These are phyloP conservation scores for Casuarius casuarius DNA, from an alignment of 2,113 vertebrate genomes.

Conservation along the genomic window DNA sequence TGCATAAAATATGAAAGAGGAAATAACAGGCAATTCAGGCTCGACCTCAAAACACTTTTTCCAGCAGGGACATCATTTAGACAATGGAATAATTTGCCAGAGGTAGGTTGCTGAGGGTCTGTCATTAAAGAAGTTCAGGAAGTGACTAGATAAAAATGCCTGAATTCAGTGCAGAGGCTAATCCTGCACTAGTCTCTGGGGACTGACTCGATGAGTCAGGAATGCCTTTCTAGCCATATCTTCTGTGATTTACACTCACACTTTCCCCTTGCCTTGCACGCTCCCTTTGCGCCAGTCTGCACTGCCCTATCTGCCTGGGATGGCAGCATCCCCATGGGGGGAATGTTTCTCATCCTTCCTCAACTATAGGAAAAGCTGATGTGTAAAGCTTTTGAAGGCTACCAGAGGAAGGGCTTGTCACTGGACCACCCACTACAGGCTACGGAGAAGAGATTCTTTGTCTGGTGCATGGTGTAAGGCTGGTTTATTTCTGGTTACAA, in stretches of 20 bases:
- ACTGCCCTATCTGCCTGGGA: not conserved
- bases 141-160: slow-evolving; percentile 18
- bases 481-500: slow-evolving; percentile 3
- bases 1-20: slow-evolving; percentile 27
- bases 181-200: not conserved
- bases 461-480: not conserved
- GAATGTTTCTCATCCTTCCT: not conserved
- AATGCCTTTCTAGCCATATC: not conserved
- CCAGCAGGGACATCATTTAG: slow-evolving; percentile 34
- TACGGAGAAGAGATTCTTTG: not conserved
- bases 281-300: slow-evolving; percentile 41
- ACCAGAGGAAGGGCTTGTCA: not conserved
- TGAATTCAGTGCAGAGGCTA: slow-evolving; percentile 8
- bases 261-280: not conserved
- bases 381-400: not conserved
- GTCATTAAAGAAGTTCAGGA: slow-evolving; percentile 46
- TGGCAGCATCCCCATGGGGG: not conserved
- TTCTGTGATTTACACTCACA: not conserved
- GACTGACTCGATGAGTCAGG: not conserved
- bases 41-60: slow-evolving; percentile 1
- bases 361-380: not conserved
- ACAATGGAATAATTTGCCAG: slow-evolving; percentile 59
- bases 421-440: not conserved
- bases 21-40: slow-evolving; percentile 55
- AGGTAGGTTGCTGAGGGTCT: not conserved